phyloP scores from a whole-genome alignment of 1,140 invertebrate genomes.

The Archegozetes longisetosus region DNA sequence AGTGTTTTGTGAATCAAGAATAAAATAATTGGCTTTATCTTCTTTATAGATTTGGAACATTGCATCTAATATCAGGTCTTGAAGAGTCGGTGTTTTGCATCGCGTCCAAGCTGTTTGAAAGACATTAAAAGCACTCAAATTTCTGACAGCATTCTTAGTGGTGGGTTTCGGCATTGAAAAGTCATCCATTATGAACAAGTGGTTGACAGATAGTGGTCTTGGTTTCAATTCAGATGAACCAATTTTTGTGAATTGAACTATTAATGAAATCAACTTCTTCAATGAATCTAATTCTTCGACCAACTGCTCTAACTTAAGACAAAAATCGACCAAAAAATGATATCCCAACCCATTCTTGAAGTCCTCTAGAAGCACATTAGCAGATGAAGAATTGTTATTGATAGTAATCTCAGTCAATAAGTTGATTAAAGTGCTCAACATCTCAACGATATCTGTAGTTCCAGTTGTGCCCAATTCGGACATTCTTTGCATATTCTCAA shows the following conservation, averaged over 20 bases:
- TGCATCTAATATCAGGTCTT: constrained; percentile 78
- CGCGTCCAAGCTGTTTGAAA: constrained; percentile 84
- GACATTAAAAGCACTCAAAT: constrained; percentile 89
- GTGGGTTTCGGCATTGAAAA: constrained; percentile 77
- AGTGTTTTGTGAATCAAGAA: constrained; percentile 87
- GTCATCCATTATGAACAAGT: constrained; percentile 73
- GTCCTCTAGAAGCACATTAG: constrained; percentile 65
- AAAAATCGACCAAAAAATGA: constrained; percentile 39
- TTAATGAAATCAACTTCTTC: not conserved
- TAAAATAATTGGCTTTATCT: constrained; percentile 97
- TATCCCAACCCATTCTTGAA: constrained; percentile 89
- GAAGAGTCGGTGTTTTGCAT: constrained; percentile 47
- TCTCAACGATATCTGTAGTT: constrained; percentile 89
- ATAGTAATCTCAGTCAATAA: constrained; percentile 64
- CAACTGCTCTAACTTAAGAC: constrained; percentile 8
- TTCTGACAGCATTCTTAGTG: constrained; percentile 52
- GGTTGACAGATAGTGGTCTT: constrained; percentile 14
- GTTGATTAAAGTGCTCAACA: constrained; percentile 96
- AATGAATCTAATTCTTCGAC: not conserved
- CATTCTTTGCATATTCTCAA: constrained; percentile 85
- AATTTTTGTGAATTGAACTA: constrained; percentile 9
- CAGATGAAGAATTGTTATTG: not conserved
- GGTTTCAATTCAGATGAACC: constrained; percentile 10
- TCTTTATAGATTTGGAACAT: constrained; percentile 93
- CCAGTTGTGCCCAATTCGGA: constrained; percentile 51